Evolutionary conservation across 2,888 invertebrate genomes (phyloP).

Genomic region (Phoronis australis): DNA sequence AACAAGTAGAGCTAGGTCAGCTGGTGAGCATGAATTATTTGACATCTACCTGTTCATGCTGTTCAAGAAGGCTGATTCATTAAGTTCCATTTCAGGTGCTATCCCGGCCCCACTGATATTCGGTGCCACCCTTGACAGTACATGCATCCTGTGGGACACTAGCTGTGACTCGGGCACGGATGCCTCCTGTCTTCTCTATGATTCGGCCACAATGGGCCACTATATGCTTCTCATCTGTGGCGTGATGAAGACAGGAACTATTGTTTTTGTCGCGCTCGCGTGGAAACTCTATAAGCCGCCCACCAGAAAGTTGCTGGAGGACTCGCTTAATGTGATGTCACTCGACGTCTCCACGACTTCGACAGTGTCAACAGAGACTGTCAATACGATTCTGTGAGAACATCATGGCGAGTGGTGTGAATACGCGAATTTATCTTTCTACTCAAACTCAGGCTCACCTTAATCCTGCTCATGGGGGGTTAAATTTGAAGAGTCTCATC

Average conservation of each 20-base stretch:
- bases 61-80: neutral
- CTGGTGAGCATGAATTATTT: no score
- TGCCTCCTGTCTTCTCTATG: neutral
- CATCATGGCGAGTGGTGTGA: no score
- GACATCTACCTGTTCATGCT: neutral
- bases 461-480: no score
- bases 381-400: no score
- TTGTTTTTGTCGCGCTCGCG: neutral
- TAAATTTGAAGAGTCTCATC: no score
- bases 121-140: constrained; percentile 30
- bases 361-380: no score
- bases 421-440: no score
- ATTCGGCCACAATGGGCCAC: neutral
- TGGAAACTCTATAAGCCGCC: neutral
- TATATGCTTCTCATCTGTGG: neutral
- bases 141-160: constrained; percentile 26
- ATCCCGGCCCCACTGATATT: constrained; percentile 35
- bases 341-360: no score
- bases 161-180: neutral
- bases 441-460: no score
- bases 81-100: constrained; percentile 17
- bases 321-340: no score
- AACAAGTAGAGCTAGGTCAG: no score
- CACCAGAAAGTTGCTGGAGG: no score
- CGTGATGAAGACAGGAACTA: neutral